phyloP scores from a whole-genome alignment of 2,888 invertebrate species.

The Entomobrya multifasciata region DNA sequence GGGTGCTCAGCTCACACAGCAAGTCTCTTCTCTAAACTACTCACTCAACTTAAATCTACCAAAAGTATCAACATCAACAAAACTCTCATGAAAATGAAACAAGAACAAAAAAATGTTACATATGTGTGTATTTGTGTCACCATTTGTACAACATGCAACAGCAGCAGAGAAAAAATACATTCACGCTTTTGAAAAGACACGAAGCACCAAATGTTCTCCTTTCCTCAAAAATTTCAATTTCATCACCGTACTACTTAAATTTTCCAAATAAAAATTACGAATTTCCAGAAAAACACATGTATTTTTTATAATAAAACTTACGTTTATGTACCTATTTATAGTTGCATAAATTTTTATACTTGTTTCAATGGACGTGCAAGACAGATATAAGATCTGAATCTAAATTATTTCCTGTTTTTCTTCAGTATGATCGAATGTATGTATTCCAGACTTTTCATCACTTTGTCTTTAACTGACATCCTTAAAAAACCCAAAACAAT shows the following conservation, averaged over 20 bases:
- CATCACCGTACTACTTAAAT: background rate
- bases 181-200: too few relatives aligned
- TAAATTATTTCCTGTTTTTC: too few relatives aligned
- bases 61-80: constrained; percentile 20
- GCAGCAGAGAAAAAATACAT: too few relatives aligned
- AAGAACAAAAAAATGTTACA: constrained; percentile 50
- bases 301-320: constrained; percentile 37
- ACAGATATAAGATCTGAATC: too few relatives aligned
- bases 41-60: constrained; percentile 17
- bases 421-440: too few relatives aligned
- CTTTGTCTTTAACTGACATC: too few relatives aligned
- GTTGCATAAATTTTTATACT: too few relatives aligned
- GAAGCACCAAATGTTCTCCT: constrained; percentile 66
- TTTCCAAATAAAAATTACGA: background rate
- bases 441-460: background rate
- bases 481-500: too few relatives aligned
- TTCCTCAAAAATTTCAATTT: constrained; percentile 36
- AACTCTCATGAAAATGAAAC: too few relatives aligned
- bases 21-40: constrained; percentile 16
- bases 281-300: background rate
- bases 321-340: constrained; percentile 16
- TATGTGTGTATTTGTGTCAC: constrained; percentile 58
- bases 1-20: constrained; percentile 57
- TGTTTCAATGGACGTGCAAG: too few relatives aligned
- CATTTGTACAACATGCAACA: constrained; percentile 45